phyloP scores from a whole-genome alignment of 2,113 vertebrate genomes.

The Siniperca knerii region DNA sequence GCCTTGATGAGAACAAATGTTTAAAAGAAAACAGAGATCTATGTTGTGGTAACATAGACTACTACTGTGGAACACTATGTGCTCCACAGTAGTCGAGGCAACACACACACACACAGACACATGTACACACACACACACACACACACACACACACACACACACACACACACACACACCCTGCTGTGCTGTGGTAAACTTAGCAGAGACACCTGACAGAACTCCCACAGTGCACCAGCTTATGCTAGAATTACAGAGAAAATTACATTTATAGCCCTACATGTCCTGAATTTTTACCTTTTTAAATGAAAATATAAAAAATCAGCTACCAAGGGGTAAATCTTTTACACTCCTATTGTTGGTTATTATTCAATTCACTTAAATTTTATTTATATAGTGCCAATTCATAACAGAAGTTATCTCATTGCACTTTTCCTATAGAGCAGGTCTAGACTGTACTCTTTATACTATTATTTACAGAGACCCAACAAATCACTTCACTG shows the following conservation, averaged over 20 bases:
- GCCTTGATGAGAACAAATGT: neutral
- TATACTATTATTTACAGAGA: too few relatives aligned
- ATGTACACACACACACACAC: constrained; percentile 4
- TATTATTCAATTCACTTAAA: too few relatives aligned
- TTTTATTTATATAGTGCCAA: too few relatives aligned
- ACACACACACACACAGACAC: neutral
- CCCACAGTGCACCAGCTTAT: constrained; percentile 39
- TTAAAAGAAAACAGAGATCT: neutral
- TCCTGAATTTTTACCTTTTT: neutral
- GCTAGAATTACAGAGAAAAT: constrained; percentile 18
- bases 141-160: neutral
- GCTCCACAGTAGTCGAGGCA: constrained; percentile 2
- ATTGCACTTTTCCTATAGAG: too few relatives aligned
- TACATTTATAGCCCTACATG: neutral
- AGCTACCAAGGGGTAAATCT: too few relatives aligned
- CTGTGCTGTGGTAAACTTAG: constrained; percentile 40
- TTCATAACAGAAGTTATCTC: too few relatives aligned
- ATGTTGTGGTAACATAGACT: neutral
- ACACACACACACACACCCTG: constrained; percentile 15
- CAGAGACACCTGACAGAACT: constrained; percentile 57
- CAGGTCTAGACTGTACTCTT: too few relatives aligned
- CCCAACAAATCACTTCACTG: too few relatives aligned
- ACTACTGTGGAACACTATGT: too few relatives aligned
- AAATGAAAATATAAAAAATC: neutral
- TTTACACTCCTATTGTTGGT: neutral